Percentiles rank a stretch among this genome's conserved stretches.
These are phyloP conservation scores for Myripristis jacobus DNA, from an alignment of 2,797 vertebrate genomes.

Conservation along the genomic window DNA sequence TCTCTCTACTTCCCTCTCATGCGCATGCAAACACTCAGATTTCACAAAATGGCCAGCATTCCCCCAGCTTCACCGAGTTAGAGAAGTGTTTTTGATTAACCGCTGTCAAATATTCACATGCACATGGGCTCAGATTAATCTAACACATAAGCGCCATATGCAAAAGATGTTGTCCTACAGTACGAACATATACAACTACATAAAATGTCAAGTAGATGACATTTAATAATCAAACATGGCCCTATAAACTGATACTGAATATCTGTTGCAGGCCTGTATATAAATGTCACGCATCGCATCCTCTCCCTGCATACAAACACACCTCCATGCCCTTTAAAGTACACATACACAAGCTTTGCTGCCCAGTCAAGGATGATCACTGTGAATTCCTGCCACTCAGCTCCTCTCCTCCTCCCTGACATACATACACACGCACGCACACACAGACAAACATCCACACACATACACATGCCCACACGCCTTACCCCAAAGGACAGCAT, in stretches of 20 bases:
- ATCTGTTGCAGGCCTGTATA: conserved; percentile 23
- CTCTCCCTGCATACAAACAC: conserved; percentile 41
- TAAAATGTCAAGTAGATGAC: conserved; percentile 4
- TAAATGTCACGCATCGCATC: conserved; percentile 10
- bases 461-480: conserved; percentile 43
- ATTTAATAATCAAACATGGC: conserved; percentile 12
- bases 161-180: neutral
- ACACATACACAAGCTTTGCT: conserved; percentile 28
- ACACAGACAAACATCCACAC: conserved; percentile 37
- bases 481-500: conserved; percentile 76
- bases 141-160: neutral
- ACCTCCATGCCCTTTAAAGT: conserved; percentile 45
- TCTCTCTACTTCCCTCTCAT: neutral
- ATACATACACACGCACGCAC: conserved; percentile 43
- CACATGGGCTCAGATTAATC: conserved; percentile 2
- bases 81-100: neutral
- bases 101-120: neutral
- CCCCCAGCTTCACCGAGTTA: neutral
- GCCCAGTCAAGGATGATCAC: conserved; percentile 69
- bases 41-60: neutral
- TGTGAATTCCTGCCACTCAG: conserved; percentile 70
- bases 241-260: conserved; percentile 28
- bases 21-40: conserved; percentile 1
- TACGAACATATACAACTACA: neutral
- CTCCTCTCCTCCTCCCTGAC: conserved; percentile 50